Conservation (phyloP, 2,797 vertebrate genomes). For the Acanthurus lineatus region DNA sequence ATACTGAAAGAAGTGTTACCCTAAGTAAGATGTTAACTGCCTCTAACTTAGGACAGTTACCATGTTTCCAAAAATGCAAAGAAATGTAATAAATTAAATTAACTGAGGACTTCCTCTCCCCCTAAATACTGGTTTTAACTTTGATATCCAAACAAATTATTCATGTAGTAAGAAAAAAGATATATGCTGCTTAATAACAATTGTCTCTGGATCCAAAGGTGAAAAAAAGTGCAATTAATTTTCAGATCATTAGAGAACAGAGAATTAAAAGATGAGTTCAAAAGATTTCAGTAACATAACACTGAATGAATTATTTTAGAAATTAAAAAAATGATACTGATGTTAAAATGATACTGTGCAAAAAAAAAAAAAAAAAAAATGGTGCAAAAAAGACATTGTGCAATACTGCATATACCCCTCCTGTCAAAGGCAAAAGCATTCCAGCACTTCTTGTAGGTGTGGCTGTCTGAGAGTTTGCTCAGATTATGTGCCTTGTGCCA, state of each 20-base stretch:
- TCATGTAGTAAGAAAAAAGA: neutral
- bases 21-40: too few species aligned
- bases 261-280: neutral
- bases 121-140: neutral
- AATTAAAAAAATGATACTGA: conserved; percentile 22
- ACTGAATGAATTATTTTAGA: conserved; percentile 15
- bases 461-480: conserved; percentile 25
- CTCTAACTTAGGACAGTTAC: neutral
- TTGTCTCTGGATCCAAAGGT: neutral
- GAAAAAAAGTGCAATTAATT: neutral
- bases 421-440: conserved; percentile 38
- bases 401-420: conserved; percentile 28
- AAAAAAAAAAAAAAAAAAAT: conserved; percentile 18
- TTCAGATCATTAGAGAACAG: neutral
- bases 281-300: conserved; percentile 1
- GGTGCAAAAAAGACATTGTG: conserved; percentile 41
- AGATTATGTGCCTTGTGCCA: conserved; percentile 20
- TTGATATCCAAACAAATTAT: neutral
- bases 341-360: conserved; percentile 25
- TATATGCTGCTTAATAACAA: neutral
- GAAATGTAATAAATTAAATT: neutral
- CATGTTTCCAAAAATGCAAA: neutral
- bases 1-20: neutral
- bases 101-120: neutral
- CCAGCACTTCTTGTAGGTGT: conserved; percentile 41